These are phyloP conservation scores for Leucopternis melanops DNA, from an alignment of 2,113 vertebrate species.

Conservation along the genomic window DNA sequence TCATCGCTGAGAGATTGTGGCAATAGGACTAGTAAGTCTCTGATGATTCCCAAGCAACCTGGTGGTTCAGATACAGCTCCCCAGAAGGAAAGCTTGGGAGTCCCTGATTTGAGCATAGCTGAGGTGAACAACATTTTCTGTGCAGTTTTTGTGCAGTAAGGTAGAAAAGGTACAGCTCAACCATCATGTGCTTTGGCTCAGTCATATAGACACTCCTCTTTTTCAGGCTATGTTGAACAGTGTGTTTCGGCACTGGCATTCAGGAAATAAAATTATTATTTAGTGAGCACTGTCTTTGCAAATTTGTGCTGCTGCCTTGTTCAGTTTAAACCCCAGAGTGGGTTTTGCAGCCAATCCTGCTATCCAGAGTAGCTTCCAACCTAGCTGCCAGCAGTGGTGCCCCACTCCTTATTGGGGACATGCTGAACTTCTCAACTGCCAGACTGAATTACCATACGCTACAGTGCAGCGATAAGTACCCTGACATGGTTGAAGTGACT, in stretches of 20 bases:
- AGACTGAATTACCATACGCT: neutral
- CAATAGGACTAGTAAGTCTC: neutral
- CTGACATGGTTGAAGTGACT: neutral
- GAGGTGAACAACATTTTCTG: neutral
- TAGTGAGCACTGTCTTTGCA: neutral
- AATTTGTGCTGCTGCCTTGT: neutral
- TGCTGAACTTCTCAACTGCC: neutral
- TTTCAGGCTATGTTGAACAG: neutral
- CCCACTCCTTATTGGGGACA: neutral
- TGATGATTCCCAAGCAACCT: neutral
- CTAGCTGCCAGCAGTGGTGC: neutral
- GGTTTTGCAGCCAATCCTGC: neutral
- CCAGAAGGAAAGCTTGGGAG: neutral
- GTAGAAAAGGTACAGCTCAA: neutral
- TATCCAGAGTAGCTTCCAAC: neutral
- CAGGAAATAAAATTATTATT: neutral
- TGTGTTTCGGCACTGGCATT: neutral
- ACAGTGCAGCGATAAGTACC: neutral
- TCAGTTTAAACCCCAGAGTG: neutral
- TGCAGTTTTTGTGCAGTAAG: neutral
- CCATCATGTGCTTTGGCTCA: neutral
- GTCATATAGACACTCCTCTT: neutral
- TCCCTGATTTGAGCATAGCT: neutral
- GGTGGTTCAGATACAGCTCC: neutral
- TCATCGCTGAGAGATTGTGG: neutral